A percentile compares a stretch with the other conserved stretches of the same genome.
Evolutionary conservation across 2,797 vertebrate genomes (phyloP).

Genomic region (Acridotheres tristis): DNA sequence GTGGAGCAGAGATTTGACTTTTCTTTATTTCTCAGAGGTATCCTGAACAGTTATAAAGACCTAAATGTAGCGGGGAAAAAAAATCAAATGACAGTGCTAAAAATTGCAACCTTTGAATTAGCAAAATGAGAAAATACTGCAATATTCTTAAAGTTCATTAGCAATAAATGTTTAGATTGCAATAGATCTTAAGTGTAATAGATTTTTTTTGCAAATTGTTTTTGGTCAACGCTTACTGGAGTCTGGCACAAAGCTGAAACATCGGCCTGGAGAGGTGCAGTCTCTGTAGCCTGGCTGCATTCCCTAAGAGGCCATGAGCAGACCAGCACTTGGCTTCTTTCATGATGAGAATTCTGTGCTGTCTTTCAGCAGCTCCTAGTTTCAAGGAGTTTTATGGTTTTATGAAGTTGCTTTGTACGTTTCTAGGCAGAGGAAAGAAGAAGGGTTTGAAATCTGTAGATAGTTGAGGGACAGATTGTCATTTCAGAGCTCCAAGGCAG

Average conservation of each 20-base stretch:
- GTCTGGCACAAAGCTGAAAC: not conserved
- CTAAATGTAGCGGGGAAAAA: not conserved
- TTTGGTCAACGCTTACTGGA: not conserved
- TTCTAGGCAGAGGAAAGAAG: conserved; percentile 79
- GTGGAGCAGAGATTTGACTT: not conserved
- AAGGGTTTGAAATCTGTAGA: conserved; percentile 78
- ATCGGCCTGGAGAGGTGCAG: conserved; percentile 2
- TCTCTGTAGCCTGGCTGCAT: not conserved
- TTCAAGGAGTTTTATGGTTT: not conserved
- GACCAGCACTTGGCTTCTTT: not conserved
- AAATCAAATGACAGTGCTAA: fast-evolving
- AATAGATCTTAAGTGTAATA: not conserved
- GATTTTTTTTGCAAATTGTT: conserved; percentile 27
- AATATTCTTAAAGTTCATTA: not conserved
- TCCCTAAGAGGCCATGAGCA: not conserved
- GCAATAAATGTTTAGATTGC: not conserved
- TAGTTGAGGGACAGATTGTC: conserved; percentile 76
- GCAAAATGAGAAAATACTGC: not conserved
- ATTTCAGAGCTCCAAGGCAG: conserved; percentile 78
- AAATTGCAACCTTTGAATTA: not conserved
- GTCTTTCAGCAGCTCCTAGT: not conserved
- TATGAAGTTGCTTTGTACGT: not conserved
- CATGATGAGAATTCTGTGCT: not conserved
- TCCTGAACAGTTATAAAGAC: not conserved
- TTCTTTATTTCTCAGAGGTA: not conserved